Conservation (phyloP, 2,888 invertebrate genomes). For the Rutpela maculata region DNA sequence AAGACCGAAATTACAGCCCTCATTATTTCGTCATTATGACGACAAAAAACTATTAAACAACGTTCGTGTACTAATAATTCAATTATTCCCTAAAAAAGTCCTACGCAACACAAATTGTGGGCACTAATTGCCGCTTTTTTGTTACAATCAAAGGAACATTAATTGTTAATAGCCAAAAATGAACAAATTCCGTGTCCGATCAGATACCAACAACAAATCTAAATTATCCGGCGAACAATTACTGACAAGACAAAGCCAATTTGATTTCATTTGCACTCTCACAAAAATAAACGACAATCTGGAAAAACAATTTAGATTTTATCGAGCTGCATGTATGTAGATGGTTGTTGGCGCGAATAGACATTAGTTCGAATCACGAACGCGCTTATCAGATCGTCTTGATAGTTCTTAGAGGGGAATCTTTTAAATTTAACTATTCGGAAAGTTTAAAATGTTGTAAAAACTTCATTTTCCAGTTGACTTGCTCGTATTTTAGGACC, state of each 20-base stretch:
- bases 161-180: conserved; percentile 58
- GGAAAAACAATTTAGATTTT: conserved; percentile 56
- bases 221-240: conserved; percentile 54
- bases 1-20: conserved; percentile 31
- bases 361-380: conserved; percentile 60
- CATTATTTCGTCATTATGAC: conserved; percentile 53
- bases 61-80: conserved; percentile 54
- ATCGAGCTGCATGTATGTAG: conserved; percentile 56
- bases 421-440: conserved; percentile 49
- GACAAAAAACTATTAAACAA: conserved; percentile 45
- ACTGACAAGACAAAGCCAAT: conserved; percentile 59
- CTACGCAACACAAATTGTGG: conserved; percentile 40
- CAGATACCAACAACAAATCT: conserved; percentile 56
- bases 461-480: conserved; percentile 8
- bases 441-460: conserved; percentile 44
- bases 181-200: conserved; percentile 63
- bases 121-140: conserved; percentile 49
- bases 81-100: conserved; percentile 49
- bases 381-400: conserved; percentile 53
- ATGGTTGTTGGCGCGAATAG: conserved; percentile 60
- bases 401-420: conserved; percentile 46
- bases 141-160: conserved; percentile 52
- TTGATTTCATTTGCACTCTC: conserved; percentile 63
- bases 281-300: conserved; percentile 58
- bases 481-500: not conserved